These are phyloP conservation scores for Neostethus bicornis DNA, from an alignment of 2,797 vertebrate genomes.

Conservation along the genomic window DNA sequence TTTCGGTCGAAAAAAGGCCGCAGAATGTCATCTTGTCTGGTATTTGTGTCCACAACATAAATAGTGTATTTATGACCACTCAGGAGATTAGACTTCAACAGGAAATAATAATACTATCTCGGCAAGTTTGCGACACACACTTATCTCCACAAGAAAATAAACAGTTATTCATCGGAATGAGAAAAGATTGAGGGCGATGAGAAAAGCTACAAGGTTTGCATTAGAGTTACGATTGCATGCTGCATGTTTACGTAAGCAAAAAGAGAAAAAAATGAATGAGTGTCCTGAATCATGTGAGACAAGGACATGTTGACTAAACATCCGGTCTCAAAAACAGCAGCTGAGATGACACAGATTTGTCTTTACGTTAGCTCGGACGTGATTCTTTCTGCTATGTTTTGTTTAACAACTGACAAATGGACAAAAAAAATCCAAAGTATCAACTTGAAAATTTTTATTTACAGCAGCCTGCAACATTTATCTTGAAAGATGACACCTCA, in stretches of 20 bases:
- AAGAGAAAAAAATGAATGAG: neutral
- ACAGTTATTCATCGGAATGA: too few species aligned
- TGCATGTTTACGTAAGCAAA: neutral
- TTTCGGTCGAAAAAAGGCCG: too few species aligned
- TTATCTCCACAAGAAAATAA: too few species aligned
- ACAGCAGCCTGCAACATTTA: neutral
- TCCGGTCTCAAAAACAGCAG: neutral
- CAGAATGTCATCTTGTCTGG: neutral
- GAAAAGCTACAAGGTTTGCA: too few species aligned
- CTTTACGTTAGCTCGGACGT: neutral
- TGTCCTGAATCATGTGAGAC: neutral
- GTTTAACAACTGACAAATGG: neutral
- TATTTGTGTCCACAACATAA: neutral
- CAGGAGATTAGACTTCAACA: neutral
- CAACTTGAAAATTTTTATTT: neutral
- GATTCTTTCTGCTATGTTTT: constrained; percentile 1
- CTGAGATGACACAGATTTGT: too few species aligned
- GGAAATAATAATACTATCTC: neutral
- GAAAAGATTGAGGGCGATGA: too few species aligned
- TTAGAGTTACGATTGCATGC: too few species aligned
- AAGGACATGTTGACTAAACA: neutral
- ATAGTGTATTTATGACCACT: neutral
- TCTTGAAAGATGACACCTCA: neutral
- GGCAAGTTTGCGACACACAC: too few species aligned
- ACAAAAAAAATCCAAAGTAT: neutral